Conservation (phyloP, 2,888 invertebrate species). For the Drosophila nr. perissopoda region DNA sequence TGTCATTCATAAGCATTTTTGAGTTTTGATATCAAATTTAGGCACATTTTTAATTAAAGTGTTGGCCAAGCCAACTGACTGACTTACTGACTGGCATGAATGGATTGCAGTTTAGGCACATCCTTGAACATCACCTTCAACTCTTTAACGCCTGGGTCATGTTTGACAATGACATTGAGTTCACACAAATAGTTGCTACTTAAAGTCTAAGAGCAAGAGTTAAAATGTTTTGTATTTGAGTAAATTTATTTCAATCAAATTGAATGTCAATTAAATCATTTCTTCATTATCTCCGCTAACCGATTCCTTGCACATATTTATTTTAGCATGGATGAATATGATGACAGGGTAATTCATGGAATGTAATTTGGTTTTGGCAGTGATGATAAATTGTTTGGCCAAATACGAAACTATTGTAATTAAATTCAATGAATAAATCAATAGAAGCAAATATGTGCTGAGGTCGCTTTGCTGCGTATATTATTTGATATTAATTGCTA, state of each 20-base stretch:
- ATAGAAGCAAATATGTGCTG: conserved; percentile 1
- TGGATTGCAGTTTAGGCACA: conserved; percentile 31
- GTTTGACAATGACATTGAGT: conserved; percentile 17
- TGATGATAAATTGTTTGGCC: background rate
- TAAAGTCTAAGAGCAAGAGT: background rate
- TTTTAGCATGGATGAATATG: background rate
- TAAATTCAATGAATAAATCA: conserved; percentile 5
- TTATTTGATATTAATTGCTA: background rate
- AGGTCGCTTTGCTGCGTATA: background rate
- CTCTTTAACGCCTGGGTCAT: background rate
- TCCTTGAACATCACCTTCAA: conserved; percentile 14
- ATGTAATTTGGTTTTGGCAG: background rate
- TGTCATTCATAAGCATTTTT: conserved; percentile 61
- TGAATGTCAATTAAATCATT: background rate
- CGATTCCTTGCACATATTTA: background rate
- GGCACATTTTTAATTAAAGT: conserved; percentile 72
- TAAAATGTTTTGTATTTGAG: background rate
- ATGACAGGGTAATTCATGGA: background rate
- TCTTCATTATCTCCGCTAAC: background rate
- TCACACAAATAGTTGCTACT: background rate
- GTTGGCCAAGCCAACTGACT: conserved; percentile 38
- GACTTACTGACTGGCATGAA: conserved; percentile 27
- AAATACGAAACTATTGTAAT: background rate
- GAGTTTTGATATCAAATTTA: conserved; percentile 39
- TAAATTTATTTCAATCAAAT: background rate